Conservation (phyloP, 2,113 vertebrate species). For the Epinephelus lanceolatus region DNA sequence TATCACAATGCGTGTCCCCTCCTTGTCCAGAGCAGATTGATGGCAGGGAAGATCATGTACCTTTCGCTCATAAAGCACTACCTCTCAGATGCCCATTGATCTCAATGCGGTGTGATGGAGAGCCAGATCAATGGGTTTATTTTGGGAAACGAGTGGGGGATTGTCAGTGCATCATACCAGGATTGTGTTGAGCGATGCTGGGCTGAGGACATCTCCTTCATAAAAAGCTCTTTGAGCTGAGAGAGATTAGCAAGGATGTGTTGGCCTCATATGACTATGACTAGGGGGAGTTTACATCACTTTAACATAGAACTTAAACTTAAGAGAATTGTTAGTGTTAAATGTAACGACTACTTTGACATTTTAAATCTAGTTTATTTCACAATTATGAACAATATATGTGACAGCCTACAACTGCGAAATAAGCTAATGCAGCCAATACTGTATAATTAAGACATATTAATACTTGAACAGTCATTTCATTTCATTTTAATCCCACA, state of each 20-base stretch:
- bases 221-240: conserved; percentile 49
- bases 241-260: conserved; percentile 48
- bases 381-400: background rate
- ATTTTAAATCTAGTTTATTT: conserved; percentile 9
- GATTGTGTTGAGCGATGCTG: conserved; percentile 61
- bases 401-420: background rate
- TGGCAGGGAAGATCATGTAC: conserved; percentile 67
- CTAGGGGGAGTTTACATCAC: background rate
- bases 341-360: conserved; percentile 4
- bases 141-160: conserved; percentile 69
- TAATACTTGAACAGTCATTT: conserved; percentile 7
- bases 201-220: conserved; percentile 54
- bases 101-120: conserved; percentile 74
- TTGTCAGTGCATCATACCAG: conserved; percentile 65
- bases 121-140: conserved; percentile 79
- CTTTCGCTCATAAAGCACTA: conserved; percentile 76
- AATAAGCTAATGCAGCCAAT: background rate
- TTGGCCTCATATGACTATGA: conserved; percentile 18
- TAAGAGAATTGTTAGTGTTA: background rate
- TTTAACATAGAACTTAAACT: background rate
- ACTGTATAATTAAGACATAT: background rate
- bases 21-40: conserved; percentile 76
- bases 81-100: conserved; percentile 76
- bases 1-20: conserved; percentile 67
- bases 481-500: background rate